phyloP scores from a whole-genome alignment of 2,113 vertebrate species.

The Triplophysa siluroides region DNA sequence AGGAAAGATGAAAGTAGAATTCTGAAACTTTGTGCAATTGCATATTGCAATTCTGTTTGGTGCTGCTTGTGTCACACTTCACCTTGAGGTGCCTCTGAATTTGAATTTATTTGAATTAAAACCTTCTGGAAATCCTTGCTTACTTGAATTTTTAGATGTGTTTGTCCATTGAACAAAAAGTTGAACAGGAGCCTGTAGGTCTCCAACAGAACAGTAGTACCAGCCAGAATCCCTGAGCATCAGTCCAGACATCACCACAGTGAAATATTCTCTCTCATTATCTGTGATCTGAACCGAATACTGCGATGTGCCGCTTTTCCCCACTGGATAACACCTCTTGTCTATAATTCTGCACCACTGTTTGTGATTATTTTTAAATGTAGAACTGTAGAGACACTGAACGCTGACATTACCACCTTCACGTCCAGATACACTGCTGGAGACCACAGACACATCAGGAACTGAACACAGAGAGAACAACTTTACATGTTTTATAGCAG shows the following conservation, averaged over 20 bases:
- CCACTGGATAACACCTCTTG: neutral
- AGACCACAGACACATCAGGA: constrained; percentile 15
- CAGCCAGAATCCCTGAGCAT: constrained; percentile 60
- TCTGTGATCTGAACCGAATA: constrained; percentile 52
- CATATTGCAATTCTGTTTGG: neutral
- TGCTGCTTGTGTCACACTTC: neutral
- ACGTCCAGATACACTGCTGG: constrained; percentile 28
- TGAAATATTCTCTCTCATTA: constrained; percentile 59
- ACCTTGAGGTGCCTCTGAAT: neutral
- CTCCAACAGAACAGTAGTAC: constrained; percentile 48
- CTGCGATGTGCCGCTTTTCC: constrained; percentile 14
- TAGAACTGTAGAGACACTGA: constrained; percentile 48
- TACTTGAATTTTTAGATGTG: neutral
- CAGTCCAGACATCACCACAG: constrained; percentile 55
- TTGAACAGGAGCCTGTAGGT: constrained; percentile 44
- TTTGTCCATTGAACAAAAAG: constrained; percentile 46
- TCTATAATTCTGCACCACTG: constrained; percentile 40
- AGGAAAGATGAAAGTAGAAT: too few relatives aligned
- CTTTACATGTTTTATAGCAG: neutral
- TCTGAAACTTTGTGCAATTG: too few relatives aligned
- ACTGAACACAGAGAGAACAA: neutral
- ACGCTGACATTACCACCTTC: constrained; percentile 43
- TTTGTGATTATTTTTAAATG: neutral
- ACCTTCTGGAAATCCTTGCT: neutral
- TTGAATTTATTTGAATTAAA: neutral